Evolutionary conservation across 2,888 invertebrate species (phyloP), one percentile per base, ranked within the genome.

Genomic region (Plagodis pulveraria): DNA sequence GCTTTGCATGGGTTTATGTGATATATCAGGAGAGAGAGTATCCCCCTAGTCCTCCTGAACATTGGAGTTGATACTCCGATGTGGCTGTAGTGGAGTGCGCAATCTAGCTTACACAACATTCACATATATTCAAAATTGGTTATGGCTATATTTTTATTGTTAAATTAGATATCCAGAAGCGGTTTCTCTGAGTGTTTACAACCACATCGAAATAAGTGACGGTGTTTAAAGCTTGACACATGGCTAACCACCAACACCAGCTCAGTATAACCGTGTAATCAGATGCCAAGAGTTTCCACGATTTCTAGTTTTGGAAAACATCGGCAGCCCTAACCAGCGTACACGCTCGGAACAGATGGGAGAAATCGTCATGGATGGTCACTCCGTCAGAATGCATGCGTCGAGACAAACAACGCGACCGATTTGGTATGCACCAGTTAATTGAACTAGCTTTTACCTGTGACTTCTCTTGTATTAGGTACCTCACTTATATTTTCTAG

Each of bases 331-430:
- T 58, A 45, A 34, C 50, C 34, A 42, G 8, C 34, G 47, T 52
- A 36, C 43, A 40, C 40, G 53, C 38, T 41, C 36, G 41, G 52
- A 22, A 45, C 58, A 77, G 74, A 77, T 77, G 68, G 71, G 82
- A 80, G 87, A 88, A 85, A 87, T 81, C 83, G 81, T 76, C 74
- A 79, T 71, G 86, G 80, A 80, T 79, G 84, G 85, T 76, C 83
- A 81, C 72, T 64, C 76, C 69, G 62, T 34, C 61, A 80, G 83
- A 82, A 87, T 87, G 85, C 77, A 74, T 70, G 71, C 65, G 69
- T 71, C 42, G 73, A 73, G 71, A 77, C 71, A 74, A 75, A 74
- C 72, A 70, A 5, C 33, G 56, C 60, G 56, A 67, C 66, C 63
- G 66, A 72, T 69, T 62, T 63, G 52, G 41, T 61, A 62, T 70